phyloP scores from a whole-genome alignment of 2,888 invertebrate genomes.

The Spatulosminthurus flaviceps region DNA sequence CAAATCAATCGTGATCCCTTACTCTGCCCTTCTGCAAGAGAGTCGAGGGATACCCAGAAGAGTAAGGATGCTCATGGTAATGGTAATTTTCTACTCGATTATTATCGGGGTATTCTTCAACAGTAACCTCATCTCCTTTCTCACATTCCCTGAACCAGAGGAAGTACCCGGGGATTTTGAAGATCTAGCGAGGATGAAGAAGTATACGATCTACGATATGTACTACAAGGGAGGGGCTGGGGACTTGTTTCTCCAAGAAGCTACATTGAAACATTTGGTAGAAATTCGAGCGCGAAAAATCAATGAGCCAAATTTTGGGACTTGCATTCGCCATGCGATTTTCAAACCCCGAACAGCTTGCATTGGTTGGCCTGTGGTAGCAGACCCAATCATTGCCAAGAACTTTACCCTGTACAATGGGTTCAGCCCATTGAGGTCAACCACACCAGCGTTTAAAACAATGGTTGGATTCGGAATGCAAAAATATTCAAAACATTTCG shows the following conservation, averaged over 20 bases:
- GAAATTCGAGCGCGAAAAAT: neutral
- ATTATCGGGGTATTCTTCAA: constrained; percentile 19
- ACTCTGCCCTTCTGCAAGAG: neutral
- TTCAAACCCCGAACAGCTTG: neutral
- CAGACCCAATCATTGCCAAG: neutral
- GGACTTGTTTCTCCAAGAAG: neutral
- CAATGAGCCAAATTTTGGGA: neutral
- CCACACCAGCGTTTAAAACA: neutral
- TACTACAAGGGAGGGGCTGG: neutral
- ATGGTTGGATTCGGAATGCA: neutral
- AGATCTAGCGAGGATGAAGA: neutral
- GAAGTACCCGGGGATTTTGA: constrained; percentile 6
- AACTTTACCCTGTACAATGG: neutral
- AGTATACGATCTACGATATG: neutral
- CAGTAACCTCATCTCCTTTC: constrained; percentile 31
- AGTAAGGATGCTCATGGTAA: neutral
- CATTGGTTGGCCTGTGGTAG: constrained; percentile 14
- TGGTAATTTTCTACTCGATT: constrained; percentile 23
- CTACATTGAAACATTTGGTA: neutral
- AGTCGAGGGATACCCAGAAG: neutral
- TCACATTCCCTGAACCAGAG: constrained; percentile 37
- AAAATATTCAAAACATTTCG: constrained; percentile 12
- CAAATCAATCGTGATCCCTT: neutral
- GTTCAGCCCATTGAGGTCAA: neutral
- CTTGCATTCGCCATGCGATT: neutral